Evolutionary conservation across 2,888 invertebrate species (phyloP), one percentile per base, ranked within the genome.

Genomic region (Fragum fragum): DNA sequence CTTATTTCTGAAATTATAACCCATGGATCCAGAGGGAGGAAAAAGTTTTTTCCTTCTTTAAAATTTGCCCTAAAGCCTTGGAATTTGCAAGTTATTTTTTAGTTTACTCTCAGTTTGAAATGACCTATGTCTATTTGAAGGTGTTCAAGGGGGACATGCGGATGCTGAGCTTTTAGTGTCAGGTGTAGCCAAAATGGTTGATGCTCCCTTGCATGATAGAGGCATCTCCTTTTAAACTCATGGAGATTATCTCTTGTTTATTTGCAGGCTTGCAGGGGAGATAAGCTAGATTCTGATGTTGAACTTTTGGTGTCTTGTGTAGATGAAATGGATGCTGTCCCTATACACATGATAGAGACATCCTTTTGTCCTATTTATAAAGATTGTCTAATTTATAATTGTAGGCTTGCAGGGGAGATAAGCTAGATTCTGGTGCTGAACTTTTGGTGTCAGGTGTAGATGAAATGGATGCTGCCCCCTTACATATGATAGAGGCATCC

Each of bases 281-380:
- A 73, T 29, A 79, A 36, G 21, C 88, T 89, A 52, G 92, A 92
- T 80, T 70, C 57, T 69, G 92, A 91, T 70, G 87, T 80, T 16
- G 81, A 84, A 26, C 53, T 89, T 9, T 70, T 29, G 61, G 83
- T 83, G 63, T 73, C 39, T 39, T 75, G 28, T 29, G 63, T 36
- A 55, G 96, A 96, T 88, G 97, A 97, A 94, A 97, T 97, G 7
- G 98, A 98, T 95, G 63, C 76, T 36, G n/a, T 66, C 7, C 68
- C 76, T 5, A 11, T 69, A 69, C n/a, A 63, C 36, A 69, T 42
- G 69, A 16, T 66, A 14, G 59, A 59, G 29, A 29, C 28, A 16
- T 59, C 59, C 59, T 29, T 16, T 28, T 26, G 66, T 29, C 59
- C 59, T 1, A 59, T 59, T 29, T 59, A 59, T 59, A 53, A n/a